A percentile compares a stretch with the other conserved stretches of the same genome.
Evolutionary conservation across 2,888 invertebrate species (phyloP).

Genomic region (Mylabris sibirica): DNA sequence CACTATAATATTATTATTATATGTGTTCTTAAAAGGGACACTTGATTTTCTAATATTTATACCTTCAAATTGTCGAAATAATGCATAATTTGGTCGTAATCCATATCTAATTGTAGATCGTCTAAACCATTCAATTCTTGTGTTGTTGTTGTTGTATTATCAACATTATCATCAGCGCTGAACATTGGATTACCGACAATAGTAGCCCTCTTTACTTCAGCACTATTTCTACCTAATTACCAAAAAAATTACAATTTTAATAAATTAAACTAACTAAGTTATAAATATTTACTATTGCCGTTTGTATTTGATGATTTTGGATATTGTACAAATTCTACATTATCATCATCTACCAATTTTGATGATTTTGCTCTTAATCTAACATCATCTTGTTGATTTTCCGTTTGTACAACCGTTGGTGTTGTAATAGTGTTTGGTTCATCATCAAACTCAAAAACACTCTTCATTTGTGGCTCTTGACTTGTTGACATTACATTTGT

Average conservation of each 20-base stretch:
- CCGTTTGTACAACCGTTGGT: constrained; percentile 27
- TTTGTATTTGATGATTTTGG: constrained; percentile 57
- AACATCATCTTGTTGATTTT: constrained; percentile 23
- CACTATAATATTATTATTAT: no score
- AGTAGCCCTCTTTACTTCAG: constrained; percentile 82
- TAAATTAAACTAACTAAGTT: no score
- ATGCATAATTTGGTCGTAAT: constrained; percentile 97
- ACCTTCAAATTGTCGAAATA: constrained; percentile 98
- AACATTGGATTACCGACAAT: constrained; percentile 91
- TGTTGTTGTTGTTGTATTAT: constrained; percentile 43
- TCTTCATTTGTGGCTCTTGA: constrained; percentile 36
- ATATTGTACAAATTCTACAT: constrained; percentile 68
- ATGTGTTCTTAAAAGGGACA: constrained; percentile 1
- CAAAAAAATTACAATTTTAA: not conserved
- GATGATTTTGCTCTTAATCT: constrained; percentile 60
- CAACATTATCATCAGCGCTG: constrained; percentile 64
- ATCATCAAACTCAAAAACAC: constrained; percentile 67
- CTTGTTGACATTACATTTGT: constrained; percentile 20
- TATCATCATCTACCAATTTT: constrained; percentile 61
- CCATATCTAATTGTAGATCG: constrained; percentile 85
- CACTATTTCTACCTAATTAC: constrained; percentile 59
- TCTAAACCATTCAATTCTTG: constrained; percentile 76
- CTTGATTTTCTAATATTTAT: constrained; percentile 53
- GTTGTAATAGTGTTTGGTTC: constrained; percentile 53
- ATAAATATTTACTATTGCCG: constrained; percentile 39